phyloP scores from a whole-genome alignment of 2,797 vertebrate genomes.

The Pantherophis vulpinus region DNA sequence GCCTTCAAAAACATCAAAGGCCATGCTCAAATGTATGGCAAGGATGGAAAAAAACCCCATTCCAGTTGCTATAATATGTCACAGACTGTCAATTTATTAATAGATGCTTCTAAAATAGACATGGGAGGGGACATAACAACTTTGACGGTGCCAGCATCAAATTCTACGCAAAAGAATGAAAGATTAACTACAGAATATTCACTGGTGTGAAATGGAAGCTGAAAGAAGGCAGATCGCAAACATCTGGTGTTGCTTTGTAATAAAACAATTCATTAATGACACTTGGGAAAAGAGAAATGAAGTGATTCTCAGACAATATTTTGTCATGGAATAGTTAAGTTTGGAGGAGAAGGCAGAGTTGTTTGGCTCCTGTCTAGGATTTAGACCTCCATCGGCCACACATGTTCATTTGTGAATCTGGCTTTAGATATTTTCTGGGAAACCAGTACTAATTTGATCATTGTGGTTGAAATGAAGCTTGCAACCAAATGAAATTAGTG shows the following conservation, averaged over 20 bases:
- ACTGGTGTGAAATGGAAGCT: slow-evolving; percentile 15
- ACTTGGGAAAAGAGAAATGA: neutral
- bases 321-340: slow-evolving; percentile 21
- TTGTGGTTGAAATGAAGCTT: neutral
- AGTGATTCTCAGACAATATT: slow-evolving; percentile 11
- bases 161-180: slow-evolving; percentile 39
- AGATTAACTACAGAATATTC: neutral
- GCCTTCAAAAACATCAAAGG: slow-evolving; percentile 52
- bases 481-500: neutral
- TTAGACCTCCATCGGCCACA: neutral
- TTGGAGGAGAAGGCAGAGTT: slow-evolving; percentile 10
- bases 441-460: neutral
- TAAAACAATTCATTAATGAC: slow-evolving; percentile 38
- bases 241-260: slow-evolving; percentile 40
- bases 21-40: slow-evolving; percentile 19
- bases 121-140: slow-evolving; percentile 45
- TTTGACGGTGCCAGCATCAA: slow-evolving; percentile 31
- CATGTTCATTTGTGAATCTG: neutral
- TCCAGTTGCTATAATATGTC: slow-evolving; percentile 48
- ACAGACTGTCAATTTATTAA: slow-evolving; percentile 63
- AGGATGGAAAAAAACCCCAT: slow-evolving; percentile 41
- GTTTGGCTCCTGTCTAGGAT: slow-evolving; percentile 6
- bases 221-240: slow-evolving; percentile 16
- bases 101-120: slow-evolving; percentile 55
- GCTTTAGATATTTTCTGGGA: neutral